Conservation (phyloP, 2,113 vertebrate genomes). For the Nesoenas mayeri region DNA sequence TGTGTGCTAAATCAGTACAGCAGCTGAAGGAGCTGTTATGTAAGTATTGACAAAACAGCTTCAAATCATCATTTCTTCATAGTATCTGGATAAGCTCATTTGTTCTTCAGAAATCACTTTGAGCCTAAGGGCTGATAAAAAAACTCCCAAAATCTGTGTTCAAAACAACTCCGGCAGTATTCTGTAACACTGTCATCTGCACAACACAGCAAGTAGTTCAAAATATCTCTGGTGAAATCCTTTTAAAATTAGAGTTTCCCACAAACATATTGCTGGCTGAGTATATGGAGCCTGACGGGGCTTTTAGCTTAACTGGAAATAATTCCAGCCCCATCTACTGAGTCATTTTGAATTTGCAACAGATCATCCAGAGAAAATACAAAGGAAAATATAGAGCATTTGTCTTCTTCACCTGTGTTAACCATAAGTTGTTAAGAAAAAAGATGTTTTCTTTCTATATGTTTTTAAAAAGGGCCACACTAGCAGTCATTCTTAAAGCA, state of each 20-base stretch:
- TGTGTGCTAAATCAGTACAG: background rate
- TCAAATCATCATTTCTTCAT: background rate
- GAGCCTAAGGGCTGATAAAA: background rate
- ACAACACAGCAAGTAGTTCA: background rate
- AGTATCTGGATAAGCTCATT: background rate
- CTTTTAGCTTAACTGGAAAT: background rate
- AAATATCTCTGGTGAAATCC: background rate
- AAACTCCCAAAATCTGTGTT: background rate
- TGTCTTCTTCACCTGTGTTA: background rate
- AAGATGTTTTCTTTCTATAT: background rate
- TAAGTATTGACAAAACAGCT: background rate
- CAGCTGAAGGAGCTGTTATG: background rate
- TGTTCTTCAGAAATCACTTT: background rate
- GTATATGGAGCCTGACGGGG: background rate
- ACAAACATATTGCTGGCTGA: background rate
- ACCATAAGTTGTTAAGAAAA: background rate
- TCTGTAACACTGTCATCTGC: background rate
- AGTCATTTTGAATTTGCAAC: background rate
- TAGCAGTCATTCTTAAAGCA: background rate
- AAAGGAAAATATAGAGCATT: background rate
- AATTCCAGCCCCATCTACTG: slow-evolving; percentile 13
- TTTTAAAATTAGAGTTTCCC: background rate
- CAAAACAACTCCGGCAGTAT: background rate
- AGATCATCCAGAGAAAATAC: background rate
- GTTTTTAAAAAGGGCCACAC: background rate